Percentiles rank a stretch among this genome's conserved stretches.
phyloP scores from a whole-genome alignment of 2,888 invertebrate species.

The Cephus rjabovi region DNA sequence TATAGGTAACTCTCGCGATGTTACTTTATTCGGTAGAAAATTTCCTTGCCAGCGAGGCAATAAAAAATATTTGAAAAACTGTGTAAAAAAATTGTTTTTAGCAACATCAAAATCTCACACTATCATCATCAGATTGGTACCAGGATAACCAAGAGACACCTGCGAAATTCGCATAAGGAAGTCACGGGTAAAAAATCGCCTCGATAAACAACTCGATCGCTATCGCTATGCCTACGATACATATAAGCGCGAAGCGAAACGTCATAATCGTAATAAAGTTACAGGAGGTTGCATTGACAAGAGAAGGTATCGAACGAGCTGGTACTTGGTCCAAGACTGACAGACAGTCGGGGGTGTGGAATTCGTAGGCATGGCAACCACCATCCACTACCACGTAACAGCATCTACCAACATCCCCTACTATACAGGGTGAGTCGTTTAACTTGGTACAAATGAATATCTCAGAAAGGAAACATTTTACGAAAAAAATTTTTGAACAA shows the following conservation, averaged over 20 bases:
- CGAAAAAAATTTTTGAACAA: too few relatives aligned
- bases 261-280: background rate
- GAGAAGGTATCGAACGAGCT: slow-evolving; percentile 44
- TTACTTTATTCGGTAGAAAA: background rate
- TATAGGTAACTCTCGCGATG: background rate
- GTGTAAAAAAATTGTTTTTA: background rate
- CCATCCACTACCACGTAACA: slow-evolving; percentile 34
- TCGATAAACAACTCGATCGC: background rate
- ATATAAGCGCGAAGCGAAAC: background rate
- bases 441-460: too few relatives aligned
- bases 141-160: background rate
- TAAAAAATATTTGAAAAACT: background rate
- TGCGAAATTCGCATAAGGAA: background rate
- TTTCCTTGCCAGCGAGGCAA: background rate
- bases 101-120: too few relatives aligned
- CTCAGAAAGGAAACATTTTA: too few relatives aligned
- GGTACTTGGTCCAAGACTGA: background rate
- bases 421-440: too few relatives aligned
- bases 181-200: background rate
- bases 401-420: background rate
- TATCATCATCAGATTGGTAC: too few relatives aligned
- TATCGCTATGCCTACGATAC: background rate
- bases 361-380: slow-evolving; percentile 58
- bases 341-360: slow-evolving; percentile 28
- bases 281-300: background rate